Evolutionary conservation across 2,797 vertebrate genomes (phyloP).

Genomic region (Phoxinus dragarum): DNA sequence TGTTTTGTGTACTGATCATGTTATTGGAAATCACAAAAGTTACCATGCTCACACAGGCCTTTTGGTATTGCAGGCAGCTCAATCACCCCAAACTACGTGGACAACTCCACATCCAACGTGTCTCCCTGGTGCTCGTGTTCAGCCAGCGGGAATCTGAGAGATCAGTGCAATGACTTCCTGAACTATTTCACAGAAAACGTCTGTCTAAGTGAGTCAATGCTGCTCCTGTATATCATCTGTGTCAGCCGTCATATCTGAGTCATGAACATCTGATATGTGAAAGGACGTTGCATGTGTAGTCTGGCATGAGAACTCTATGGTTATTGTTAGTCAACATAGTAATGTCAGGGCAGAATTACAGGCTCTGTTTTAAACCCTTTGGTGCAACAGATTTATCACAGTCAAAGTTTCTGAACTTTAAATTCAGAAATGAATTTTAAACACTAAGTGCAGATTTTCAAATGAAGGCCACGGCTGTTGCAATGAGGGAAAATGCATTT

Average conservation of each 20-base stretch:
- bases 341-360: background rate
- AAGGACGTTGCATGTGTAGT: background rate
- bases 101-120: constrained; percentile 91
- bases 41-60: background rate
- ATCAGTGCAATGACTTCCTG: constrained; percentile 88
- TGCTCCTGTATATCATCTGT: background rate
- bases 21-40: background rate
- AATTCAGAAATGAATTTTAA: background rate
- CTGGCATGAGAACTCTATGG: background rate
- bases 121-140: constrained; percentile 94
- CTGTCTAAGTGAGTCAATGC: constrained; percentile 89
- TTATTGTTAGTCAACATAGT: background rate
- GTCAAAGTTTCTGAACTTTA: background rate
- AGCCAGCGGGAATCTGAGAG: constrained; percentile 84
- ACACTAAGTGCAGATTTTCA: background rate
- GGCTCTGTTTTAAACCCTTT: background rate
- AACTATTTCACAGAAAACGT: constrained; percentile 87
- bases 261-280: background rate
- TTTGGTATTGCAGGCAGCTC: constrained; percentile 84
- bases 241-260: background rate
- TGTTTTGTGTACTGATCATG: background rate
- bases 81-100: constrained; percentile 94
- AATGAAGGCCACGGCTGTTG: background rate
- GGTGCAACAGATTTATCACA: constrained; percentile 1
- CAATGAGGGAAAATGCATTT: constrained; percentile 1